Base-by-base conservation (phyloP, 2,888 invertebrate species). In the Calameuta filiformis region DNA sequence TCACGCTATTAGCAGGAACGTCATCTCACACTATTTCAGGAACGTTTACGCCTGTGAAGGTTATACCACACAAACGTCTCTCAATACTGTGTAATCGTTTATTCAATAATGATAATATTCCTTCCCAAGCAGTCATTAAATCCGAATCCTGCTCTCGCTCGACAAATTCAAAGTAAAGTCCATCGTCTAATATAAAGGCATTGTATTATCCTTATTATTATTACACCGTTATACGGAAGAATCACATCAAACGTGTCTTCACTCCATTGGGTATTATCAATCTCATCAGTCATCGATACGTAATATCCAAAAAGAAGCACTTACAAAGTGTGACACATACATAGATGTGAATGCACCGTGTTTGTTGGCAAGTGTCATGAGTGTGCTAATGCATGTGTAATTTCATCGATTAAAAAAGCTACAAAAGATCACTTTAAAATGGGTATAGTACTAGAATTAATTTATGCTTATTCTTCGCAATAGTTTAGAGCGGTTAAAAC, bases 121-220 rank as follows among this genome's bases (percentile, higher is more conserved):
- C 77, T 77, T 77, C 77, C 77, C 79, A 80, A 81, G 78, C 69
- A 79, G 73, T 81, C 79, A 69, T 76, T 77, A 76, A 75, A 56
- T 75, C 69, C 73, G 73, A 68, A 77, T 73, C 31, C 33, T 37
- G 71, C 40, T 73, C 75, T 75, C 56, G 68, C 75, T 31, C 71
- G 75, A 77, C 69, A 35, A 71, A 69, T 76, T 76, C 76, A 73
- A 69, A 76, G 74, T 56, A 56, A 56, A 23, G 56, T 56, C 56
- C 23, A 56, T 56, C 23, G 56, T 56, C 23, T 9, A 56, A 56
- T 56, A 56, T 56, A 56, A 56, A 56, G 23, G 56, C 56, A 56
- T 56, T 15, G 56, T 15, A 56, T 56, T 15, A 40, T 40, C 23
- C 23, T 15, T 40, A 35, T 35, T 15, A 23, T 56, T 56, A 56